Percentiles rank a stretch among this genome's conserved stretches.
Conservation (phyloP, 2,888 invertebrate genomes). For the Drosophila stalkeri region DNA sequence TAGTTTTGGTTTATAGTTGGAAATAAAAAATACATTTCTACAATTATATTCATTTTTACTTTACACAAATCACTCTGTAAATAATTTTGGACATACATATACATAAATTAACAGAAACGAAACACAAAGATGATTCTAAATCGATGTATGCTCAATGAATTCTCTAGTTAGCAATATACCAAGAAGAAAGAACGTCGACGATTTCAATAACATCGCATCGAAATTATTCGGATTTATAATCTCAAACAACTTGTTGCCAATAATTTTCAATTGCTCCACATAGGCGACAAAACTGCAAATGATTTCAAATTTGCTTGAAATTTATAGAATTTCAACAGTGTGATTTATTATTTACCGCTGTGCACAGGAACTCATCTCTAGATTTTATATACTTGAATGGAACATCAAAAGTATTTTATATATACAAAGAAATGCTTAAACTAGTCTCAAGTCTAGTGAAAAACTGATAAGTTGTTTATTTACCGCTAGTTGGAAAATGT, state of each 20-base stretch:
- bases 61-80: not conserved
- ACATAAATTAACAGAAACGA: not conserved
- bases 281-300: not conserved
- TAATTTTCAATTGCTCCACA: conserved; percentile 3
- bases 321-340: not conserved
- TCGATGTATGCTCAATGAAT: not conserved
- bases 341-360: not conserved
- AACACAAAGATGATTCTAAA: not conserved
- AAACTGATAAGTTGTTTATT: not conserved
- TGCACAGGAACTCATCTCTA: too few relatives aligned
- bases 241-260: not conserved
- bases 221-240: not conserved
- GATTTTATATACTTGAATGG: not conserved
- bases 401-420: not conserved
- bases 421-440: not conserved
- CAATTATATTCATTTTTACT: not conserved
- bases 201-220: conserved; percentile 27
- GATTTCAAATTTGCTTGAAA: not conserved
- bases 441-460: not conserved
- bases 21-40: not conserved
- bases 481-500: not conserved
- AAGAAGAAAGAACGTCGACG: conserved; percentile 28
- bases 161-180: conserved; percentile 30
- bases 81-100: not conserved
- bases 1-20: not conserved